Conservation (phyloP, 2,113 vertebrate species). For the Verasper variegatus region DNA sequence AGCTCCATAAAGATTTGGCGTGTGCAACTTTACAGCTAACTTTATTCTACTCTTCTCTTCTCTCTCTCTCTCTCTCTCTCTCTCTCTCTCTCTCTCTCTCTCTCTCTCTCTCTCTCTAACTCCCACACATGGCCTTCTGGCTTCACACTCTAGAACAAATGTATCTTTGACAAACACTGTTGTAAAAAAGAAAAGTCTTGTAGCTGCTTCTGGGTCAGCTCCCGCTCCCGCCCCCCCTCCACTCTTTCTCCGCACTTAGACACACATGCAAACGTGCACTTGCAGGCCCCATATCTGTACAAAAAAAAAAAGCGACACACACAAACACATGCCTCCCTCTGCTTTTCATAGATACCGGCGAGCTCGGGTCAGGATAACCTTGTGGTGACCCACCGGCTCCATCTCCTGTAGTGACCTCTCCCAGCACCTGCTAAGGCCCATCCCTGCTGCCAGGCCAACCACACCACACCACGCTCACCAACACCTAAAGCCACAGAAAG, state of each 20-base stretch:
- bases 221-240: background rate
- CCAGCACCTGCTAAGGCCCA: constrained; percentile 80
- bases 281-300: constrained; percentile 27
- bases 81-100: too few relatives aligned
- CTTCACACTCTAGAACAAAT: constrained; percentile 46
- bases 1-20: constrained; percentile 28
- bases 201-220: constrained; percentile 37
- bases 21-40: background rate
- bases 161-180: background rate
- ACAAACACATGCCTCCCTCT: constrained; percentile 50
- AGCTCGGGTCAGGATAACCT: constrained; percentile 89
- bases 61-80: too few relatives aligned
- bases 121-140: constrained; percentile 76
- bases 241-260: constrained; percentile 1
- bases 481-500: background rate
- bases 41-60: constrained; percentile 13
- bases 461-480: constrained; percentile 16
- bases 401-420: constrained; percentile 84
- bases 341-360: constrained; percentile 86
- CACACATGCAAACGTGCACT: constrained; percentile 23
- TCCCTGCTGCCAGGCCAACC: constrained; percentile 13
- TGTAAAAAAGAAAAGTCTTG: background rate
- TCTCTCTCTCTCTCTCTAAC: constrained; percentile 24
- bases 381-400: constrained; percentile 86
- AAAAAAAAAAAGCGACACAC: constrained; percentile 21